Base-by-base conservation (phyloP, 2,888 invertebrate genomes). In the Zele albiditarsus region DNA sequence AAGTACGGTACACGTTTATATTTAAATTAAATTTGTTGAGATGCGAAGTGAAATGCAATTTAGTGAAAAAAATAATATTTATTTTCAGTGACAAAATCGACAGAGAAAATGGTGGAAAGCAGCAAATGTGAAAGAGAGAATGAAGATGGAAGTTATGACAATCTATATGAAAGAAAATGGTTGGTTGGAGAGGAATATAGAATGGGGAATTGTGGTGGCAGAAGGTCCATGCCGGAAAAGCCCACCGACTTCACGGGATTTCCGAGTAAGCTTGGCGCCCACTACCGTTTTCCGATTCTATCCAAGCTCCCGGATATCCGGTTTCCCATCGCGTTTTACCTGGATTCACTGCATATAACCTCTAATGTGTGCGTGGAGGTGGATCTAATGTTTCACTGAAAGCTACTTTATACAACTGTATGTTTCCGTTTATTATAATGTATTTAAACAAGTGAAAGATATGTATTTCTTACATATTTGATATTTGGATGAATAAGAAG, bases 171-270 rank as follows among this genome's bases (percentile, higher is more conserved):
- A 23, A 27, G 33, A 65, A 12, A 31, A 33, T 25, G 23, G 63
- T 38, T 33, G 33, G 53, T 42, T 60, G 16, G 20, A 31, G 31
- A 46, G 28, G 20, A 31, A 38, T 58, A 57, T 38, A 71, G 20
- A 62, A 42, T 46, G 62, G 23, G 23, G 20, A 62, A 25, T 38
- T 58, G 33, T 23, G 49, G 71, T 46, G 58, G 65, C 66, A 67
- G 71, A 75, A 75, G 74, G 81, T 83, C 81, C 80, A 72, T 66
- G 77, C 79, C 79, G 79, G 76, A 75, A 79, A 80, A 80, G 74
- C 80, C 75, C 78, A 80, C 75, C 68, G 80, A 80, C 79, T 79
- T 78, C 46, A 58, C 68, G 77, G 78, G 79, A 80, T 80, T 79
- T 80, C 76, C 79, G 58, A 76, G 77, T 79, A 77, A 80, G 80